Conservation (phyloP, 2,888 invertebrate genomes). For the Halocaridina rubra region DNA sequence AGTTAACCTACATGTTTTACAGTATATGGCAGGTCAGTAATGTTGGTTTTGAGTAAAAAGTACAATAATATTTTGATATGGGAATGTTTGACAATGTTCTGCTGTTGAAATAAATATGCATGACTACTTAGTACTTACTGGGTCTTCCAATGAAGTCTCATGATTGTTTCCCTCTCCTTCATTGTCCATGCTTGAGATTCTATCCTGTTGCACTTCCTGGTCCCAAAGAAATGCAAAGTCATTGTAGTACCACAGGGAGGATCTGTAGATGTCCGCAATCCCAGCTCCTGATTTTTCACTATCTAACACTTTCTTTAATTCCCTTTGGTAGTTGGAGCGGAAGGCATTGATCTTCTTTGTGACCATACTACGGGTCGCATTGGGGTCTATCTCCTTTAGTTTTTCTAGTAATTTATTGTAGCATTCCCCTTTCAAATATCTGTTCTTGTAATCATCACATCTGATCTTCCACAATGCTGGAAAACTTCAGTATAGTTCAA, state of each 20-base stretch:
- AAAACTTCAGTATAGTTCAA: too few species aligned
- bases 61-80: neutral
- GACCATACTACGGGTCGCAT: too few species aligned
- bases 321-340: conserved; percentile 65
- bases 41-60: neutral
- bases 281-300: conserved; percentile 50
- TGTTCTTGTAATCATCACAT: too few species aligned
- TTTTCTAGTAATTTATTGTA: too few species aligned
- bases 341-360: conserved; percentile 64
- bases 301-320: too few species aligned
- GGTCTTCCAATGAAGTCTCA: neutral
- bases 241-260: too few species aligned
- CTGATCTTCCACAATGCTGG: too few species aligned
- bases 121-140: neutral
- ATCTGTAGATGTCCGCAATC: conserved; percentile 5
- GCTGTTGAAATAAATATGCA: neutral
- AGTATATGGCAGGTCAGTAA: neutral
- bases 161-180: neutral
- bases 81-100: neutral
- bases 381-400: too few species aligned
- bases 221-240: conserved; percentile 18
- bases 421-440: too few species aligned
- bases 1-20: too few species aligned
- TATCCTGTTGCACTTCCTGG: conserved; percentile 9
- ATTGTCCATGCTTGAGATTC: too few species aligned